phyloP scores from a whole-genome alignment of 2,113 vertebrate genomes.

The Bubalus kerabau region DNA sequence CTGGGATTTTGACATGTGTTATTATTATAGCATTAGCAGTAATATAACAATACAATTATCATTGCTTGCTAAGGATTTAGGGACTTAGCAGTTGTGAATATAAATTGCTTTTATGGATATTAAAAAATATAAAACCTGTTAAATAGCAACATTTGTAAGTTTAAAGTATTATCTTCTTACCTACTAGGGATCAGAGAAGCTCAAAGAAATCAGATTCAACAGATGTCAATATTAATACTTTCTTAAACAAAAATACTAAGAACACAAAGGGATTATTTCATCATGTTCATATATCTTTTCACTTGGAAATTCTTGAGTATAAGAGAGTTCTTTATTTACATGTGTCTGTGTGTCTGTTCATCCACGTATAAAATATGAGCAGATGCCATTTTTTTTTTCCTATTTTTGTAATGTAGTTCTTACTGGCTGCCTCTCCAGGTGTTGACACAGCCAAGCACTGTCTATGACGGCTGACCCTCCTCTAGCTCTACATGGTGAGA shows the following conservation, averaged over 20 bases:
- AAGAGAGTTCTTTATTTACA: neutral
- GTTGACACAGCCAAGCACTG: neutral
- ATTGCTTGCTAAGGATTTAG: neutral
- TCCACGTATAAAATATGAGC: neutral
- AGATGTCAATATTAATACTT: neutral
- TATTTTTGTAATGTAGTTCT: neutral
- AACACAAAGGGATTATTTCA: neutral
- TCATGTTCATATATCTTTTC: neutral
- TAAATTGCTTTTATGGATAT: neutral
- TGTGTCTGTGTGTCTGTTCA: neutral
- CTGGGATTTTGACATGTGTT: neutral
- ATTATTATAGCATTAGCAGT: neutral
- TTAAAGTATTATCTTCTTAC: neutral
- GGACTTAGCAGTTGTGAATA: neutral
- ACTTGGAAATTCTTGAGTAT: conserved; percentile 9
- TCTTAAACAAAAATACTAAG: neutral
- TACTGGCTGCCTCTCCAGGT: neutral
- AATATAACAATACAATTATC: neutral
- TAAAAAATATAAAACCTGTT: neutral
- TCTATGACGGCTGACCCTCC: neutral
- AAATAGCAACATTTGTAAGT: neutral
- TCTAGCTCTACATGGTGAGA: neutral
- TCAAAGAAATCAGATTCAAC: neutral
- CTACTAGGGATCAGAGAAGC: neutral
- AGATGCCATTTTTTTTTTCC: neutral